Evolutionary conservation across 1,140 invertebrate genomes (phyloP), one percentile per base, ranked within the genome.

Genomic region (Diabrotica undecimpunctata): DNA sequence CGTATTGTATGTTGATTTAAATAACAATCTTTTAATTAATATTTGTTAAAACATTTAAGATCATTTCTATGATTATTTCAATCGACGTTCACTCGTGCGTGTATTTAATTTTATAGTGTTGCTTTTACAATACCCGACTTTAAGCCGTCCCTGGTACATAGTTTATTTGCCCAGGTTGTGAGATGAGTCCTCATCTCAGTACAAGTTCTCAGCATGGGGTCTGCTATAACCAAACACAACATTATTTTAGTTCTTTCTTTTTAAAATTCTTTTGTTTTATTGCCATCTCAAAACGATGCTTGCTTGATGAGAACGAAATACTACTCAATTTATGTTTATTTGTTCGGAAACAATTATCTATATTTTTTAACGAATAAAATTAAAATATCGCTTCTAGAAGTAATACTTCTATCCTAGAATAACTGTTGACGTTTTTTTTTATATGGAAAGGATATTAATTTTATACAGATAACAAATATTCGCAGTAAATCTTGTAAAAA

Each of bases 221-320:
- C 14, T 36, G 54, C 5, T 9, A 13, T 61, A 61, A 51, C 59
- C 59, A 61, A 61, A 53, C 59, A 61, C 37, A 61, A 61, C 59
- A 13, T 59, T 59, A 14, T 46, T 41, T 61, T 51, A 52, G 7
- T 61, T 61, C 46, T 35, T 61, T 57, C 9, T 57, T 57, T 54
- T 58, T 58, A 25, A 35, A 35, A 37, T 41, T 61, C 59, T 51
- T 61, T 61, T 61, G 50, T 61, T 61, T 61, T 52, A 52, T 36
- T 12, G 41, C 14, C 46, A 11, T 13, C 8, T 54, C 12, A 54
- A 54, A 54, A 25, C 14, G n/a, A 54, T 54, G n/a, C 53, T 12
- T 54, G 9, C 54, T 55, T 36, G 12, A n/a, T 25, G 37, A 25
- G 8, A 36, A 41, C 36, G 7, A 7, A 5, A 36, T 7, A 57